A percentile compares a stretch with the other conserved stretches of the same genome.
Conservation (phyloP, 1,140 invertebrate genomes). For the Aphelinus certus region DNA sequence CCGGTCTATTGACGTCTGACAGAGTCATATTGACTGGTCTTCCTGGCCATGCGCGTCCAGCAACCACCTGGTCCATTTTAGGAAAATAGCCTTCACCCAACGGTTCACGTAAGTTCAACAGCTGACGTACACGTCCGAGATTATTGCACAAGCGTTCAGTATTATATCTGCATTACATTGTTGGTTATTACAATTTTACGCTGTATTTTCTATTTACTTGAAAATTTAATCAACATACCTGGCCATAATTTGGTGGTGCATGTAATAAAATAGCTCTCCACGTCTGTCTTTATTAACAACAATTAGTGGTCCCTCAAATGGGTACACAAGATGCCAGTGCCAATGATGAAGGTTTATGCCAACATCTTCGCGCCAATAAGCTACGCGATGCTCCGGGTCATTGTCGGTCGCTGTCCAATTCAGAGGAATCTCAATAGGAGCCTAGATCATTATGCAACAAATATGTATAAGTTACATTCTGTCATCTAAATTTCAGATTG, state of each 20-base stretch:
- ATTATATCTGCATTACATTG: slow-evolving; percentile 69
- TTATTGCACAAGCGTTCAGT: slow-evolving; percentile 67
- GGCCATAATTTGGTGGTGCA: slow-evolving; percentile 70
- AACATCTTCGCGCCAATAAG: slow-evolving; percentile 70
- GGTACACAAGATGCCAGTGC: slow-evolving; percentile 87
- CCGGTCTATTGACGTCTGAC: slow-evolving; percentile 72
- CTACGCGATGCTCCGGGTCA: slow-evolving; percentile 76
- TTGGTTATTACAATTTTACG: too few species aligned
- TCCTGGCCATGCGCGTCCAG: slow-evolving; percentile 72
- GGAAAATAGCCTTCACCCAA: slow-evolving; percentile 78
- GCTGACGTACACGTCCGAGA: slow-evolving; percentile 65
- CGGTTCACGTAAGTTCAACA: slow-evolving; percentile 70
- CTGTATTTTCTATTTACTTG: not conserved
- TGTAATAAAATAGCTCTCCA: slow-evolving; percentile 72
- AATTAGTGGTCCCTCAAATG: slow-evolving; percentile 69
- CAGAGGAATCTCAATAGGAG: slow-evolving; percentile 70
- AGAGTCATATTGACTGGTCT: slow-evolving; percentile 70
- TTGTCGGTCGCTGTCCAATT: slow-evolving; percentile 77
- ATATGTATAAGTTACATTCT: too few species aligned
- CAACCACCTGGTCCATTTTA: slow-evolving; percentile 74
- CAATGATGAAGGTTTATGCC: slow-evolving; percentile 78
- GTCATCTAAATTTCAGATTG: too few species aligned
- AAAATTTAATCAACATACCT: slow-evolving; percentile 54
- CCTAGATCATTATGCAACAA: not conserved
- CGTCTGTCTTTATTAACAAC: slow-evolving; percentile 69